Percentiles rank a stretch among this genome's conserved stretches.
Evolutionary conservation across 2,113 vertebrate genomes (phyloP).

Genomic region (Haliaeetus leucogaster): DNA sequence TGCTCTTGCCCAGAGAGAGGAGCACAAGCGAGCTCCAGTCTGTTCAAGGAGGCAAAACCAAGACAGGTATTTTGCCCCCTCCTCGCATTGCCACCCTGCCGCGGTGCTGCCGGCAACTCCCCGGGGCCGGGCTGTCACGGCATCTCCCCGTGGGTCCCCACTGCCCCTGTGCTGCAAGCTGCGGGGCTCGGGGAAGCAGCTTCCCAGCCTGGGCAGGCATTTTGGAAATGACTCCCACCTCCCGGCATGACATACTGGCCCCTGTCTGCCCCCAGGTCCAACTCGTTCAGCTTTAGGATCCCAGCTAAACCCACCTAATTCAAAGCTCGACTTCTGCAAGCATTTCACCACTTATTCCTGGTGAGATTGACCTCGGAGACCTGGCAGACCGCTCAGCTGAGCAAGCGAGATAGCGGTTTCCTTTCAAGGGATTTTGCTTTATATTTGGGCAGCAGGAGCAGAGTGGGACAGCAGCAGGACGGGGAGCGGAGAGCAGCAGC

Average conservation of each 20-base stretch:
- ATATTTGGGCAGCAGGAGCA: not conserved
- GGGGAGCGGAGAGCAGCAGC: not conserved
- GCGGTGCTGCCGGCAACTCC: not conserved
- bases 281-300: not conserved
- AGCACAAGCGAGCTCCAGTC: not conserved
- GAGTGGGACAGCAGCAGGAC: not conserved
- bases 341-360: not conserved
- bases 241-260: accelerated
- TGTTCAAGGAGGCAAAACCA: not conserved
- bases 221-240: not conserved
- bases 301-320: not conserved
- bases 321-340: not conserved
- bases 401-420: not conserved
- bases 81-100: not conserved
- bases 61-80: not conserved
- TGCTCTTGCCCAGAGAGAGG: not conserved
- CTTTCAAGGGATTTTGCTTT: slow-evolving; percentile 29
- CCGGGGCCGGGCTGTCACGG: accelerated
- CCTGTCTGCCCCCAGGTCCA: not conserved
- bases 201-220: not conserved
- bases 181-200: not conserved
- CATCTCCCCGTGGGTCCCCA: not conserved
- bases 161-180: not conserved
- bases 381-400: not conserved
- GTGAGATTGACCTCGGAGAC: not conserved